Conservation (phyloP, 2,888 invertebrate species). For the Stenolophus ochropezus region DNA sequence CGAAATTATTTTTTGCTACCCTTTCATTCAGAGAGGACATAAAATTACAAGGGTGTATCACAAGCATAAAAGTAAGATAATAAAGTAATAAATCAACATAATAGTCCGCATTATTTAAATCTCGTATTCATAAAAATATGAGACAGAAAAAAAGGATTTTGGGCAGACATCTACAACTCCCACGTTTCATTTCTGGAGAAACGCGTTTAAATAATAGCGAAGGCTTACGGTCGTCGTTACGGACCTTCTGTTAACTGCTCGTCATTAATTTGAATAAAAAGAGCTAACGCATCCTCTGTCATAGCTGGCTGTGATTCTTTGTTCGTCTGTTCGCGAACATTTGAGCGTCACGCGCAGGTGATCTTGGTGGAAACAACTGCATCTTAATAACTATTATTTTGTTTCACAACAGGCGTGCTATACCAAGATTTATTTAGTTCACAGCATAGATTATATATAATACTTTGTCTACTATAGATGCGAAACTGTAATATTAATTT, state of each 20-base stretch:
- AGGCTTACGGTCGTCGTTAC: constrained; percentile 38
- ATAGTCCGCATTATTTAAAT: constrained; percentile 41
- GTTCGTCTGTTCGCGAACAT: constrained; percentile 21
- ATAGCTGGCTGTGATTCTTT: constrained; percentile 36
- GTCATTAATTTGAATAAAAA: constrained; percentile 50
- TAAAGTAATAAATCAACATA: constrained; percentile 25
- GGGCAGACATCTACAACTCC: constrained; percentile 44
- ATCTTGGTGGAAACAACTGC: constrained; percentile 27
- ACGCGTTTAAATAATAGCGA: constrained; percentile 53
- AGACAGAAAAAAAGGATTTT: constrained; percentile 25
- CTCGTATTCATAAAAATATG: constrained; percentile 36
- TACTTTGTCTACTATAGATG: no score
- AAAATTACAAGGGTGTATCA: constrained; percentile 20
- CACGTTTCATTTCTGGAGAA: constrained; percentile 52
- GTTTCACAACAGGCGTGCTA: not conserved
- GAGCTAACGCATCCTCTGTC: constrained; percentile 27
- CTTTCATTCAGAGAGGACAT: not conserved
- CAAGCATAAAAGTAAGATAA: constrained; percentile 20
- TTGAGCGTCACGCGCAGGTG: constrained; percentile 5
- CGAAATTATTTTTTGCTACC: not conserved
- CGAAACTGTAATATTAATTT: no score
- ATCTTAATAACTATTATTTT: not conserved
- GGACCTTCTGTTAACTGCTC: constrained; percentile 27
- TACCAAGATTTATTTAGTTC: not conserved
- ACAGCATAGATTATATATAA: no score